Percentiles rank a stretch among this genome's conserved stretches.
Evolutionary conservation across 2,888 invertebrate species (phyloP).

Genomic region (Tetragonisca angustula): DNA sequence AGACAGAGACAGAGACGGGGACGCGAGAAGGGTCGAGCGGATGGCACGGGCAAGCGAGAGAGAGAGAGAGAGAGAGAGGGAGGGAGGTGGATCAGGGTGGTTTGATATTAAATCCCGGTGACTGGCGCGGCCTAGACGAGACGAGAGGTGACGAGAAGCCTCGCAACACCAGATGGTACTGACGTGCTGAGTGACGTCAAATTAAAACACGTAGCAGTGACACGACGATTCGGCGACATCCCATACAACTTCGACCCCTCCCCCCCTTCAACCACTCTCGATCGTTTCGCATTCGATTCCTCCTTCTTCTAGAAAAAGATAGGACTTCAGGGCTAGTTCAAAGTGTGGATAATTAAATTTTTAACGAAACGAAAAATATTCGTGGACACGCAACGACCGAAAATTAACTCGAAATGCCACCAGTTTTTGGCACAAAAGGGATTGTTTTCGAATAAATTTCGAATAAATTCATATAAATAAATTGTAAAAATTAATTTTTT

Average conservation of each 20-base stretch:
- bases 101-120: constrained; percentile 82
- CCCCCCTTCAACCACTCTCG: constrained; percentile 40
- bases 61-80: not conserved
- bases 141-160: constrained; percentile 73
- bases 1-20: constrained; percentile 3
- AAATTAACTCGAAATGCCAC: too few species aligned
- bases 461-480: too few species aligned
- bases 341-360: too few species aligned
- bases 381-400: too few species aligned
- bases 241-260: constrained; percentile 67
- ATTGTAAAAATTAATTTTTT: too few species aligned
- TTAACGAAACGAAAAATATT: too few species aligned
- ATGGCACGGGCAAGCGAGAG: not conserved
- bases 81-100: constrained; percentile 65
- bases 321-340: too few species aligned
- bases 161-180: constrained; percentile 82
- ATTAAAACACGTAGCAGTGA: constrained; percentile 82
- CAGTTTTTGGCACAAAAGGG: too few species aligned
- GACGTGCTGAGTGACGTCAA: constrained; percentile 83
- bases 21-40: constrained; percentile 43
- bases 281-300: constrained; percentile 11
- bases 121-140: constrained; percentile 80
- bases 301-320: not conserved
- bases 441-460: too few species aligned
- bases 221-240: constrained; percentile 81